Conservation (phyloP, 2,797 vertebrate genomes). For the Galagoides demidoff region DNA sequence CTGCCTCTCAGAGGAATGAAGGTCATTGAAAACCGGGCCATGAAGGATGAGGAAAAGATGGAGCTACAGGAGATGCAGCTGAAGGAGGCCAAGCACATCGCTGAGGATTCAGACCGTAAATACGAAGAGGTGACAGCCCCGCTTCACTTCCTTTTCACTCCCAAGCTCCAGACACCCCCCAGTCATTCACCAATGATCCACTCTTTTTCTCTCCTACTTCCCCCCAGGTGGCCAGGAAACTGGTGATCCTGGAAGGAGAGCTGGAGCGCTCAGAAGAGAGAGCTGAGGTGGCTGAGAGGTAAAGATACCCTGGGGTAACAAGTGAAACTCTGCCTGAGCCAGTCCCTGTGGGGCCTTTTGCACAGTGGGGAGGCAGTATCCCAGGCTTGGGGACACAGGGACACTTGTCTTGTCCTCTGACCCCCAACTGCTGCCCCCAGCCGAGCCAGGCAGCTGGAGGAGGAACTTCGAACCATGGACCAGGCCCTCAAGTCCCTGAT, state of each 20-base stretch:
- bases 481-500: slow-evolving; percentile 98
- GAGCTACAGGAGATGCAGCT: slow-evolving; percentile 99
- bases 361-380: neutral
- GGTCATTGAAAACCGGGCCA: slow-evolving; percentile 97
- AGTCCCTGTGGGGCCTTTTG: neutral
- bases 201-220: neutral
- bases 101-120: slow-evolving; percentile 98
- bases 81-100: slow-evolving; percentile 98
- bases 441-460: slow-evolving; percentile 95
- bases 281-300: slow-evolving; percentile 98
- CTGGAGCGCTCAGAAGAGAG: slow-evolving; percentile 98
- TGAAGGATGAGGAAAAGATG: slow-evolving; percentile 98
- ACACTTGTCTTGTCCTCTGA: slow-evolving; percentile 51
- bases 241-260: slow-evolving; percentile 97
- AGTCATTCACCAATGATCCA: fast-evolving
- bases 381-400: slow-evolving; percentile 72
- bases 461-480: slow-evolving; percentile 97
- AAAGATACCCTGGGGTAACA: slow-evolving; percentile 73
- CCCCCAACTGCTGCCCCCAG: slow-evolving; percentile 87
- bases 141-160: neutral
- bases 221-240: slow-evolving; percentile 95
- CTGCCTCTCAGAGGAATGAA: slow-evolving; percentile 94
- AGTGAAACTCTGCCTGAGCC: neutral
- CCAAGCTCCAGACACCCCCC: neutral
- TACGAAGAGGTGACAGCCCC: slow-evolving; percentile 93